Percentiles rank a stretch among this genome's conserved stretches.
These are phyloP conservation scores for Drosophila fulvimacula DNA, from an alignment of 2,888 invertebrate species.

Conservation along the genomic window DNA sequence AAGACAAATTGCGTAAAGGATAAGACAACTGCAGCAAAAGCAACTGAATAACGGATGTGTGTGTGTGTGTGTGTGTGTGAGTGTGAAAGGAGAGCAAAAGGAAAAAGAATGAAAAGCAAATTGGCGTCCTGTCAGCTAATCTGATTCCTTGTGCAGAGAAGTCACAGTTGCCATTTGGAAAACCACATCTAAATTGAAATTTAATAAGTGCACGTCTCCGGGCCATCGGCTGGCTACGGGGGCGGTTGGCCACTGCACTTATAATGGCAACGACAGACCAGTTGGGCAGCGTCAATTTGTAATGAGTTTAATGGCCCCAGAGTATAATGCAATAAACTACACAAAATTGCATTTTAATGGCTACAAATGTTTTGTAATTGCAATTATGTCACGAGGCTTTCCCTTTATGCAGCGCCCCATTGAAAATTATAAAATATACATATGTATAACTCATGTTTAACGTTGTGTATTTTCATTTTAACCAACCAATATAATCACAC, in stretches of 20 bases:
- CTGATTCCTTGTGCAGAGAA: constrained; percentile 11
- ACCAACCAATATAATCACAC: not conserved
- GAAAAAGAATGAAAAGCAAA: constrained; percentile 26
- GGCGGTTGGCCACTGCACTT: not conserved
- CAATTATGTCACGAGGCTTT: constrained; percentile 59
- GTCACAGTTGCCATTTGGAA: constrained; percentile 32
- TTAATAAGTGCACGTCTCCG: constrained; percentile 41
- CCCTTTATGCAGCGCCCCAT: constrained; percentile 42
- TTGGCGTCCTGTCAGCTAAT: constrained; percentile 32
- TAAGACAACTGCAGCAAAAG: constrained; percentile 12
- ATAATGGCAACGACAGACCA: constrained; percentile 32
- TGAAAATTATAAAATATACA: constrained; percentile 24
- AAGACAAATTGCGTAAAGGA: constrained; percentile 11
- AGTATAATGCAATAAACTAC: constrained; percentile 57
- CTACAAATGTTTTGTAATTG: constrained; percentile 73
- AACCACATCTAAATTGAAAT: constrained; percentile 66
- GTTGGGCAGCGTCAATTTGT: constrained; percentile 55
- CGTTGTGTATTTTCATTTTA: not conserved
- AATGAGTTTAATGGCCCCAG: constrained; percentile 67
- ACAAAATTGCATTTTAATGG: constrained; percentile 70
- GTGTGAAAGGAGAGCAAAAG: constrained; percentile 29
- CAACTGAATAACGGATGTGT: constrained; percentile 9
- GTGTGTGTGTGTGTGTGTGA: constrained; percentile 15
- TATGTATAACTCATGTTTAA: constrained; percentile 17
- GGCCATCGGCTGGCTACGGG: not conserved